Conservation (phyloP, 2,888 invertebrate genomes). For the Elysia crispata region DNA sequence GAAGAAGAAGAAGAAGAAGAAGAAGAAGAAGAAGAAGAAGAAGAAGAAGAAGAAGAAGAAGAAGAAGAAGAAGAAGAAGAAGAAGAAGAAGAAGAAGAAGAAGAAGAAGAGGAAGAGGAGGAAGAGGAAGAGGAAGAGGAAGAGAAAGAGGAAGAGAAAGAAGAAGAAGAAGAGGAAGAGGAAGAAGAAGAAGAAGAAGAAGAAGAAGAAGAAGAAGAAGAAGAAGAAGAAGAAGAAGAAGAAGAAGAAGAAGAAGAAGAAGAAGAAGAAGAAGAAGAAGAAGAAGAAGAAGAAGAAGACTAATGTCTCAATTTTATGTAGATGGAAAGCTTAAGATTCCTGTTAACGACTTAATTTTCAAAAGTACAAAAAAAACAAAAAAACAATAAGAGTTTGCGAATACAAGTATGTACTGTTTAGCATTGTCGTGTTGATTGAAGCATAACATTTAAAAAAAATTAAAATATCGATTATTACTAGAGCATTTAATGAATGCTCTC, state of each 20-base stretch:
- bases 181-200: constrained; percentile 5
- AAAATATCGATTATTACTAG: too few species aligned
- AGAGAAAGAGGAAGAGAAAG: neutral
- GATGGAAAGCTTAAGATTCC: neutral
- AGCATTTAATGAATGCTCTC: too few species aligned
- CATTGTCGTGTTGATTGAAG: too few species aligned
- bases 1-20: too few species aligned
- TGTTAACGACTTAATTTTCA: too few species aligned
- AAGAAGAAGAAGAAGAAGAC: neutral
- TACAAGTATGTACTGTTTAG: too few species aligned
- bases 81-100: constrained; percentile 23
- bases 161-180: neutral
- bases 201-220: constrained; percentile 23
- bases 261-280: neutral
- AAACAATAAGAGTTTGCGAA: too few species aligned
- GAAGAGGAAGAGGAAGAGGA: neutral
- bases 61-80: constrained; percentile 1
- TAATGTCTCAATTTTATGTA: neutral
- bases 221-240: neutral
- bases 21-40: too few species aligned
- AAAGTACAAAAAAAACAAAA: too few species aligned
- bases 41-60: neutral
- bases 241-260: neutral
- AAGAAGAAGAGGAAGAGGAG: neutral
- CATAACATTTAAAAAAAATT: too few species aligned